Percentiles rank a stretch among this genome's conserved stretches.
These are phyloP conservation scores for Protodeltote pygarga DNA, from an alignment of 2,888 invertebrate genomes.

Conservation along the genomic window DNA sequence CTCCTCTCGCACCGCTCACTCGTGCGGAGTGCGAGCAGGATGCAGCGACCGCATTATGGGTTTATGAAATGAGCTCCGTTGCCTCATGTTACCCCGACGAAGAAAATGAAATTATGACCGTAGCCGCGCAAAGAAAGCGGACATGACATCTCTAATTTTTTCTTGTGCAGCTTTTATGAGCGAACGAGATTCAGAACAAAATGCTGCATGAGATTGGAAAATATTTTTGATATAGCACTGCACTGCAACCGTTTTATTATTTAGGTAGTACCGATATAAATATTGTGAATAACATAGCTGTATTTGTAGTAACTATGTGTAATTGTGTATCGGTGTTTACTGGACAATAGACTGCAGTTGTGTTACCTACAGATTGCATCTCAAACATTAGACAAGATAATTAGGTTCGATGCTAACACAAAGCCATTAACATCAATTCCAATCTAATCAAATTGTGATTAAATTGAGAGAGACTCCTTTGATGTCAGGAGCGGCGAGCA, in stretches of 20 bases:
- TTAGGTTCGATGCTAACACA: slow-evolving; percentile 46
- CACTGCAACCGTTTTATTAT: slow-evolving; percentile 36
- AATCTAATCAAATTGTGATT: slow-evolving; percentile 67
- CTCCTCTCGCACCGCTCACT: slow-evolving; percentile 56
- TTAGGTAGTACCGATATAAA: neutral
- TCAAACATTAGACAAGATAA: slow-evolving; percentile 41
- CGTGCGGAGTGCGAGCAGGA: slow-evolving; percentile 58
- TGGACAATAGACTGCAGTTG: slow-evolving; percentile 21
- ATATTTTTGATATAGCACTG: slow-evolving; percentile 40
- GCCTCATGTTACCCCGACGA: slow-evolving; percentile 76
- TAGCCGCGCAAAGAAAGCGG: slow-evolving; percentile 77
- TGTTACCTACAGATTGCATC: slow-evolving; percentile 24
- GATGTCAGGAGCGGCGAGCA: slow-evolving; percentile 46
- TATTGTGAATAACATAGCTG: too few species aligned
- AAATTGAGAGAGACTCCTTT: slow-evolving; percentile 62
- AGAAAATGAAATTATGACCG: slow-evolving; percentile 83
- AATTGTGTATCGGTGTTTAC: too few species aligned
- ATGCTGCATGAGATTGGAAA: slow-evolving; percentile 37
- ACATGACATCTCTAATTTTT: slow-evolving; percentile 68
- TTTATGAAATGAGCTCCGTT: slow-evolving; percentile 82
- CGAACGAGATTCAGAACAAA: slow-evolving; percentile 47
- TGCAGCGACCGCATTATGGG: slow-evolving; percentile 74
- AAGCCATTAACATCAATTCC: slow-evolving; percentile 60
- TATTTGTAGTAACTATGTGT: too few species aligned
- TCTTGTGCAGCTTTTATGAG: slow-evolving; percentile 52